phyloP scores from a whole-genome alignment of 2,113 vertebrate species.

The sheep (Ovis aries) region DNA sequence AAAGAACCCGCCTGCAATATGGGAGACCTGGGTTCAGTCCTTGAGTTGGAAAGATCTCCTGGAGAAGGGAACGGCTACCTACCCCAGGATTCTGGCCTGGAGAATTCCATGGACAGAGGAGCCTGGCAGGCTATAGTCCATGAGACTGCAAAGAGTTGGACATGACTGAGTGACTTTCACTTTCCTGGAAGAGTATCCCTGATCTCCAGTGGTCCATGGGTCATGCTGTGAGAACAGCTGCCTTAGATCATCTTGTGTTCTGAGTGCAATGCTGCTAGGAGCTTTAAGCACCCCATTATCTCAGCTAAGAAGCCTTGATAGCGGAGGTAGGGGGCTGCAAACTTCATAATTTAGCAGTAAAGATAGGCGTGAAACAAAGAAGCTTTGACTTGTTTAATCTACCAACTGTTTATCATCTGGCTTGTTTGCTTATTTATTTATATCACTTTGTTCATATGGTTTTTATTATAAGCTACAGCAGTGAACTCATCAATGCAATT shows the following conservation, averaged over 20 bases:
- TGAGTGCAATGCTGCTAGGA: not conserved
- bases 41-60: not conserved
- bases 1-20: not conserved
- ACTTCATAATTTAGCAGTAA: not conserved
- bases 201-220: not conserved
- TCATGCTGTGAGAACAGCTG: not conserved
- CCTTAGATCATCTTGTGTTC: not conserved
- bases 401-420: not conserved
- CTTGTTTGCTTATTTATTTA: not conserved
- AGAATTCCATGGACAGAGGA: not conserved
- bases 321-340: not conserved
- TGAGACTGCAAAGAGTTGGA: not conserved
- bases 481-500: not conserved
- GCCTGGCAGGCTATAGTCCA: not conserved
- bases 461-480: not conserved
- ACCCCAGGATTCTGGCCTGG: not conserved
- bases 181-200: not conserved
- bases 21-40: not conserved
- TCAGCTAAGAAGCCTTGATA: not conserved
- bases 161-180: not conserved
- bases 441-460: not conserved
- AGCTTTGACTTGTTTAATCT: not conserved
- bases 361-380: not conserved
- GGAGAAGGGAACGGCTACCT: not conserved
- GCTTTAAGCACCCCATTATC: not conserved